These are phyloP conservation scores for Mimas tiliae DNA, from an alignment of 2,888 invertebrate genomes.

Conservation along the genomic window DNA sequence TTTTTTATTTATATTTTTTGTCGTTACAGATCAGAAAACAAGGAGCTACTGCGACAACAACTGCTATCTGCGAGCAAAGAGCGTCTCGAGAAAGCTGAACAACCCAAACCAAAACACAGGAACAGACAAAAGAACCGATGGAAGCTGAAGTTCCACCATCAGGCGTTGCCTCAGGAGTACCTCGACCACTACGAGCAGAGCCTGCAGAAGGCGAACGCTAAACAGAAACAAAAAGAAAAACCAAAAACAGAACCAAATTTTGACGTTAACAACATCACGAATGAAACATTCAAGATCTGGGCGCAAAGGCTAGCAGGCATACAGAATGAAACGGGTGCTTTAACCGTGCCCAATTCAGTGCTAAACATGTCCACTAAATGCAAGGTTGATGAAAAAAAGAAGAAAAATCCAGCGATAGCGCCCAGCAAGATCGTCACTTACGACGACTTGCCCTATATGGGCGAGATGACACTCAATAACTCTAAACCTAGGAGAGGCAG, in stretches of 20 bases:
- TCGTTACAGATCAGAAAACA: constrained; percentile 76
- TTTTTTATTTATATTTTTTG: not conserved
- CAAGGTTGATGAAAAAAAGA: constrained; percentile 66
- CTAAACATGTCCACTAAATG: constrained; percentile 58
- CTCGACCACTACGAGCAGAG: constrained; percentile 91
- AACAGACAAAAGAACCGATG: constrained; percentile 87
- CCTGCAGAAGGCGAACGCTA: constrained; percentile 82
- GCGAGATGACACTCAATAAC: constrained; percentile 95
- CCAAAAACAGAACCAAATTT: constrained; percentile 69
- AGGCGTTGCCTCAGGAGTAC: constrained; percentile 91
- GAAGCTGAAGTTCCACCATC: constrained; percentile 92
- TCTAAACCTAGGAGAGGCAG: constrained; percentile 93
- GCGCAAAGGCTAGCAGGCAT: constrained; percentile 90
- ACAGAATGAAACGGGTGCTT: constrained; percentile 83
- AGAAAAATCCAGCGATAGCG: constrained; percentile 70
- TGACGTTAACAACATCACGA: constrained; percentile 76
- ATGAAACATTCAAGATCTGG: constrained; percentile 90
- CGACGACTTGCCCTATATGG: constrained; percentile 95
- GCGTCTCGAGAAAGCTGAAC: constrained; percentile 62
- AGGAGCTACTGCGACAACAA: constrained; percentile 75
- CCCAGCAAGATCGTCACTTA: constrained; percentile 87
- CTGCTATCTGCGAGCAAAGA: constrained; percentile 74
- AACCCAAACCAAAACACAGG: constrained; percentile 67
- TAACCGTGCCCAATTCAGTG: constrained; percentile 57
- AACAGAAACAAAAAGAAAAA: constrained; percentile 60